phyloP scores from a whole-genome alignment of 2,888 invertebrate genomes.

The Choreutis nemorana region DNA sequence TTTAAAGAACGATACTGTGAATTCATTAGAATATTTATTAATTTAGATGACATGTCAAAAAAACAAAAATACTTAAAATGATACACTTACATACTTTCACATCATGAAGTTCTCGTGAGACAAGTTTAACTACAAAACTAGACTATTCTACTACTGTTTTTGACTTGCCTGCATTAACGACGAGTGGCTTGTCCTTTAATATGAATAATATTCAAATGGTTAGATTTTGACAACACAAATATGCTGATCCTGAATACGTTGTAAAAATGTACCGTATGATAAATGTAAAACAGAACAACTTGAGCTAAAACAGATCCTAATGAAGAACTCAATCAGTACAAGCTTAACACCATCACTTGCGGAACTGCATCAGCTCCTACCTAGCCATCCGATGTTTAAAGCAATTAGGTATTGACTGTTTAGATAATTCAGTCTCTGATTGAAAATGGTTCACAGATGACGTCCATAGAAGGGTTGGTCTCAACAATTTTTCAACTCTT shows the following conservation, averaged over 20 bases:
- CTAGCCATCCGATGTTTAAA: slow-evolving; percentile 9
- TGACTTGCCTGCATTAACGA: slow-evolving; percentile 8
- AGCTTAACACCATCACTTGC: slow-evolving; percentile 13
- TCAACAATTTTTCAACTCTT: too few species aligned
- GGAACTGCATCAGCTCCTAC: slow-evolving; percentile 15
- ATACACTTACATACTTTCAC: slow-evolving; percentile 3
- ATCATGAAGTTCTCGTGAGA: slow-evolving; percentile 10
- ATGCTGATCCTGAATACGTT: slow-evolving; percentile 3
- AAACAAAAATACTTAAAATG: background rate
- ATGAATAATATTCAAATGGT: slow-evolving; percentile 4
- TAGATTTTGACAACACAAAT: slow-evolving; percentile 5
- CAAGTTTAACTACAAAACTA: slow-evolving; percentile 9
- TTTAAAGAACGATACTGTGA: background rate
- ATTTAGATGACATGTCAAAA: slow-evolving; percentile 1
- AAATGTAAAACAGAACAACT: background rate
- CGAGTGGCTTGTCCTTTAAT: slow-evolving; percentile 10
- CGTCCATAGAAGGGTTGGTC: too few species aligned
- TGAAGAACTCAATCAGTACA: slow-evolving; percentile 8
- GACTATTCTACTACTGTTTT: slow-evolving; percentile 14
- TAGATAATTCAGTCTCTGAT: background rate
- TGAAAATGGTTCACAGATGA: too few species aligned
- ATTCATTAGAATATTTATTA: slow-evolving; percentile 1
- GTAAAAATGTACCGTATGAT: slow-evolving; percentile 6
- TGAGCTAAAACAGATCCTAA: background rate
- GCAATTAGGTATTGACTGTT: background rate